Evolutionary conservation across 2,888 invertebrate genomes (phyloP), one percentile per base, ranked within the genome.

Genomic region (Chymomyza amoena): DNA sequence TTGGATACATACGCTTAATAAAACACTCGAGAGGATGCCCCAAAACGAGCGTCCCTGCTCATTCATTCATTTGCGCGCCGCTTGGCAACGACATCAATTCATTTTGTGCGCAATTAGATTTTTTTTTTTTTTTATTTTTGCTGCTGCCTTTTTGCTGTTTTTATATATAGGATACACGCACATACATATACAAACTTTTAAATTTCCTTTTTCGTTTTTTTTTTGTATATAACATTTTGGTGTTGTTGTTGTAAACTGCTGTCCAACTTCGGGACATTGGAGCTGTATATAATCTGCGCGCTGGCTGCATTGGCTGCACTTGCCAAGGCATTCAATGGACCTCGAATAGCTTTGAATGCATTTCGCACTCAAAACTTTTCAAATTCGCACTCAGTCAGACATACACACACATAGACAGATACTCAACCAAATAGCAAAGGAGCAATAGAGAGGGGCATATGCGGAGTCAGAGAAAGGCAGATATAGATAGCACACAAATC

Each of bases 11-110:
- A 73, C 76, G 87, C 88, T 84, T 86, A 84, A 88, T 84, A 86
- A 88, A 84, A 77, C 86, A 84, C 88, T 86, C 78, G 78, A 84
- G 86, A 79, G 84, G 79, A 80, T 72, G 64, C 61, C 59, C 64
- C 25, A 10, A 57, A 63, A 57, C 39, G n/a, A 63, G 60, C 39
- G n/a, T 68, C 69, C 64, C 16, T 65, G 57, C 61, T 60, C 73
- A 77, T 70, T 74, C 77, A 77, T 80, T 87, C 79, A 79, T 86
- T 79, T 84, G 75, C 75, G 51, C 54, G 61, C 61, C 73, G 77
- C 84, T 84, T 88, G 84, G 84, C 84, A 88, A 88, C 88, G 87
- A 83, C 84, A 86, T 88, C 84, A 88, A 86, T 88, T 84, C 81
- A 88, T 84, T 84, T 84, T 81, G 87, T 78, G 73, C 72, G 78